These are phyloP conservation scores for Toxotes jaculatrix DNA, from an alignment of 2,113 vertebrate species.

Conservation along the genomic window DNA sequence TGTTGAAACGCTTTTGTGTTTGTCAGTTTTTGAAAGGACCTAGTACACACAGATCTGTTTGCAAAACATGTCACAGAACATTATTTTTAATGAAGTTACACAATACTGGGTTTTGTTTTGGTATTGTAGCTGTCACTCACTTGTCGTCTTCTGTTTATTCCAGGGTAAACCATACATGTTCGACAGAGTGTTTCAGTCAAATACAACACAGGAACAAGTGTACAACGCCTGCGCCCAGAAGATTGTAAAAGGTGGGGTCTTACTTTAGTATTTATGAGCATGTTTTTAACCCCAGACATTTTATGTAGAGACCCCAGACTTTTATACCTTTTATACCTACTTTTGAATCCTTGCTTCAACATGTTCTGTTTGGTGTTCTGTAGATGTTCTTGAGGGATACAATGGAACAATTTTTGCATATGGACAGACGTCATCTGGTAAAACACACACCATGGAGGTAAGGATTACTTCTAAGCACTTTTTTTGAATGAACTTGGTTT, in stretches of 20 bases:
- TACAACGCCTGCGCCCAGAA: conserved; percentile 98
- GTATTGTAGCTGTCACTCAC: background rate
- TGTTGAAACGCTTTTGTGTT: background rate
- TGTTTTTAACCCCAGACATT: background rate
- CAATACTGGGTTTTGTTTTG: background rate
- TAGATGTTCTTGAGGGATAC: conserved; percentile 98
- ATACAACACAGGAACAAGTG: conserved; percentile 95
- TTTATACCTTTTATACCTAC: too few species aligned
- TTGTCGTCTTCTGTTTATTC: conserved; percentile 5
- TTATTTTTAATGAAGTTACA: background rate
- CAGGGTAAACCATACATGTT: conserved; percentile 95
- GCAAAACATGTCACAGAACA: background rate
- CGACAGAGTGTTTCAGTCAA: conserved; percentile 95
- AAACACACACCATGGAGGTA: conserved; percentile 99
- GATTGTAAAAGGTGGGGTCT: conserved; percentile 95
- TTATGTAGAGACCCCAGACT: background rate
- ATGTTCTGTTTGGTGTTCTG: conserved; percentile 6
- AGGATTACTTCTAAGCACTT: conserved; percentile 9
- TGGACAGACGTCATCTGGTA: conserved; percentile 97
- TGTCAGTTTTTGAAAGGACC: background rate
- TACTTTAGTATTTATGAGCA: background rate
- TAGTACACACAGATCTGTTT: background rate
- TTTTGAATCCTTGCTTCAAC: background rate
- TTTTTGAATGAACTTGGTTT: background rate
- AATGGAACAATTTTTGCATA: conserved; percentile 99